These are phyloP conservation scores for Halichondria panicea DNA, from an alignment of 37 sponge, comb jelly and placozoan species.

Conservation along the genomic window DNA sequence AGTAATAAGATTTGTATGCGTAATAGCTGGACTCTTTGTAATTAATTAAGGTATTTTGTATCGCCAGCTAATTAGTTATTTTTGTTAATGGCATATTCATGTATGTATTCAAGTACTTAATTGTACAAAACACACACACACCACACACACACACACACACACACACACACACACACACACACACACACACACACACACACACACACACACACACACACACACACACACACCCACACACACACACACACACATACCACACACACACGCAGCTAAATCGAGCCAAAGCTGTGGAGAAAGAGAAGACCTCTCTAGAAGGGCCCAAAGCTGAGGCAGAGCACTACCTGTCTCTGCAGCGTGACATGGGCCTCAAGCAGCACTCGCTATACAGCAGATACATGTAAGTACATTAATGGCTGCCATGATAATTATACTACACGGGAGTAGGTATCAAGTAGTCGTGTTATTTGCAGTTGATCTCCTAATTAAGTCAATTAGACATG, in stretches of 20 bases:
- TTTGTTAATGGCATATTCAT: too few species aligned
- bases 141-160: neutral
- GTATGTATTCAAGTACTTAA: too few species aligned
- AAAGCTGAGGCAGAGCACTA: slow-evolving; percentile 94
- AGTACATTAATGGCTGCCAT: too few species aligned
- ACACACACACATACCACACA: too few species aligned
- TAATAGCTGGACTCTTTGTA: neutral
- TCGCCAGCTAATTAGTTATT: too few species aligned
- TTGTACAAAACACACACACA: neutral
- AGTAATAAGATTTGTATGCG: neutral
- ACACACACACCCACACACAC: neutral
- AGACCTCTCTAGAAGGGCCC: slow-evolving; percentile 80
- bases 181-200: neutral
- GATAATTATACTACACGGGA: too few species aligned
- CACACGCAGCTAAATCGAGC: slow-evolving; percentile 77
- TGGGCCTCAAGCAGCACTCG: slow-evolving; percentile 52
- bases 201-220: neutral
- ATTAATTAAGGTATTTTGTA: too few species aligned
- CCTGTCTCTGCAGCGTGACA: slow-evolving; percentile 69
- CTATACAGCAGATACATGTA: slow-evolving; percentile 81
- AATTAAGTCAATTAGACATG: too few species aligned
- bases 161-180: neutral
- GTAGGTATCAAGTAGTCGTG: too few species aligned
- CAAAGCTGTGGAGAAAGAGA: slow-evolving; percentile 93
- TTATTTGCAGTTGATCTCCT: too few species aligned